These are phyloP conservation scores for Ecliptopera silaceata DNA, from an alignment of 2,888 invertebrate species.

Conservation along the genomic window DNA sequence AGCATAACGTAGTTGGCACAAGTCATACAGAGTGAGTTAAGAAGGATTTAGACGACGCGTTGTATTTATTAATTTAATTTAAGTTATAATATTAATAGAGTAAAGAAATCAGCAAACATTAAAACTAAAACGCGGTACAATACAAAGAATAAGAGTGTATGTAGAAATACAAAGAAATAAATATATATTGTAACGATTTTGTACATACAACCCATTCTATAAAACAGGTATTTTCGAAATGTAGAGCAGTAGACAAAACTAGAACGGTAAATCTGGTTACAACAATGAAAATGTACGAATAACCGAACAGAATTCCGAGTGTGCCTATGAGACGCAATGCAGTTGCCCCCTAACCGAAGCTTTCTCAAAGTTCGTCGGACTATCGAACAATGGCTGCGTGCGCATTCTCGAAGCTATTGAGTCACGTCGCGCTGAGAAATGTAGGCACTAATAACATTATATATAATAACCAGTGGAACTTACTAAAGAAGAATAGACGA, in stretches of 20 bases:
- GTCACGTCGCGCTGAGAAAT: constrained; percentile 53
- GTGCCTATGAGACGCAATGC: constrained; percentile 27
- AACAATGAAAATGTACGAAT: background rate
- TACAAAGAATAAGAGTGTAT: too few species aligned
- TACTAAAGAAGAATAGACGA: background rate
- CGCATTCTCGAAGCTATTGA: constrained; percentile 55
- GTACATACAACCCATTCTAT: too few species aligned
- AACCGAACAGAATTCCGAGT: constrained; percentile 5
- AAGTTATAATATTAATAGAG: too few species aligned
- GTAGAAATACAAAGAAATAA: too few species aligned
- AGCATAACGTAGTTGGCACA: constrained; percentile 66
- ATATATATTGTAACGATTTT: too few species aligned
- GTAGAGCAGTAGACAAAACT: background rate
- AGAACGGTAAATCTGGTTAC: background rate
- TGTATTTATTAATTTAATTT: background rate
- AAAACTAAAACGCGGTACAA: too few species aligned
- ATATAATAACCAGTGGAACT: constrained; percentile 23
- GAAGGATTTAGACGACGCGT: constrained; percentile 13
- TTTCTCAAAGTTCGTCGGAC: constrained; percentile 67
- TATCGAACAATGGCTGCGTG: constrained; percentile 64
- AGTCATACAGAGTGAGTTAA: constrained; percentile 32
- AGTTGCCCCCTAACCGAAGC: constrained; percentile 42
- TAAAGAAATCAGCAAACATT: too few species aligned
- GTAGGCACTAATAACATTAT: constrained; percentile 45
- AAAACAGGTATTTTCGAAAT: background rate